Conservation (phyloP, 2,113 vertebrate species). For the Morone saxatilis region DNA sequence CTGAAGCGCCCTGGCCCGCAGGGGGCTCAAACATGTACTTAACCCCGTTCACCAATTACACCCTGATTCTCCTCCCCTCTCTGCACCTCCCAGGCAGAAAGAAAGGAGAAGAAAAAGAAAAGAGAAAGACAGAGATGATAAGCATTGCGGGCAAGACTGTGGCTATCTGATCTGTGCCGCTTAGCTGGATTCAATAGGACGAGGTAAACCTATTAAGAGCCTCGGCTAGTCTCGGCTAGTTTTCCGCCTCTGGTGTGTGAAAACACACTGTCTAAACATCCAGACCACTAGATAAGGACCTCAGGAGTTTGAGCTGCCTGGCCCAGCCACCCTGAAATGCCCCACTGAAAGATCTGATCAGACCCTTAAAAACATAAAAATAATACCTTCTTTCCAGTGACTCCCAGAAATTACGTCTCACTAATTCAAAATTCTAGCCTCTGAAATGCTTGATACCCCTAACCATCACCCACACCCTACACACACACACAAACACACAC, state of each 20-base stretch:
- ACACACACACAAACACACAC: slow-evolving; percentile 45
- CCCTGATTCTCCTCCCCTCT: slow-evolving; percentile 90
- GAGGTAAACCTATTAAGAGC: slow-evolving; percentile 97
- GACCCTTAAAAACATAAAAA: slow-evolving; percentile 7
- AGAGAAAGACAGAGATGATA: slow-evolving; percentile 75
- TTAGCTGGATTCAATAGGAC: slow-evolving; percentile 91
- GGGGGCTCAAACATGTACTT: slow-evolving; percentile 99
- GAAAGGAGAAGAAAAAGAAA: slow-evolving; percentile 79
- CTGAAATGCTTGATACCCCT: slow-evolving; percentile 83
- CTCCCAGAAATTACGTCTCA: slow-evolving; percentile 74
- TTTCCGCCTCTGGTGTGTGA: slow-evolving; percentile 87
- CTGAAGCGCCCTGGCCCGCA: slow-evolving; percentile 93
- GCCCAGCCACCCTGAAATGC: slow-evolving; percentile 15
- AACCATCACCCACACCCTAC: slow-evolving; percentile 45
- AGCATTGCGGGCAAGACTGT: slow-evolving; percentile 84
- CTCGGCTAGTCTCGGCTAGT: slow-evolving; percentile 80
- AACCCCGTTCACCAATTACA: slow-evolving; percentile 99
- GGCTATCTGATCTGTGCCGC: slow-evolving; percentile 95
- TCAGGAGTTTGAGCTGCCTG: slow-evolving; percentile 53
- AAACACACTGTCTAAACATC: slow-evolving; percentile 97
- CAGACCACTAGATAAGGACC: slow-evolving; percentile 94
- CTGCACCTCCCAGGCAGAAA: slow-evolving; percentile 88
- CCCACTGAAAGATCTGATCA: background rate
- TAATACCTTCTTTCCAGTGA: slow-evolving; percentile 18
- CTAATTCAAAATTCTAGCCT: slow-evolving; percentile 27